phyloP scores from a whole-genome alignment of 2,113 vertebrate species.

The Pseudois nayaur region DNA sequence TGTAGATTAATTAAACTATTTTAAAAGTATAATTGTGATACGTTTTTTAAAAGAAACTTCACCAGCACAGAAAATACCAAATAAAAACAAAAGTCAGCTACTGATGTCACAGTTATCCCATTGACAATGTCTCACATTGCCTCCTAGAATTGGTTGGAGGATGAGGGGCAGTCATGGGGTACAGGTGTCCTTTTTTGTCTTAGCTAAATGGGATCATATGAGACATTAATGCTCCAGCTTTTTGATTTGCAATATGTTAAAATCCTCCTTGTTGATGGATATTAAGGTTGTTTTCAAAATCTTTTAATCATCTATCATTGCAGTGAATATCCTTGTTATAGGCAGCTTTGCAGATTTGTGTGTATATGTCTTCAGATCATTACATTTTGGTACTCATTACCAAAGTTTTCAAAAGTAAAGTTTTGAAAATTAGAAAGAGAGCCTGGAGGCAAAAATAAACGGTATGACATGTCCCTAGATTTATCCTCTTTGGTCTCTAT shows the following conservation, averaged over 20 bases:
- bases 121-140: background rate
- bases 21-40: background rate
- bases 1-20: background rate
- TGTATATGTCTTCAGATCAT: background rate
- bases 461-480: background rate
- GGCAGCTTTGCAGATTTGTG: background rate
- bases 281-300: background rate
- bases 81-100: background rate
- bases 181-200: background rate
- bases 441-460: background rate
- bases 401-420: background rate
- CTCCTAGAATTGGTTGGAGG: background rate
- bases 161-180: background rate
- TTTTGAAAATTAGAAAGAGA: slow-evolving; percentile 23
- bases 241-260: background rate
- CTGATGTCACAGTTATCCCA: background rate
- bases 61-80: background rate
- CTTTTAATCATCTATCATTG: background rate
- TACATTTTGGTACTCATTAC: background rate
- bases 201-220: background rate
- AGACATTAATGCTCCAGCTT: background rate
- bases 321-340: background rate
- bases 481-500: background rate
- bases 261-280: background rate
- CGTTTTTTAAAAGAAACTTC: background rate